These are phyloP conservation scores for Ichneumon xanthorius DNA, from an alignment of 2,888 invertebrate genomes.

Conservation along the genomic window DNA sequence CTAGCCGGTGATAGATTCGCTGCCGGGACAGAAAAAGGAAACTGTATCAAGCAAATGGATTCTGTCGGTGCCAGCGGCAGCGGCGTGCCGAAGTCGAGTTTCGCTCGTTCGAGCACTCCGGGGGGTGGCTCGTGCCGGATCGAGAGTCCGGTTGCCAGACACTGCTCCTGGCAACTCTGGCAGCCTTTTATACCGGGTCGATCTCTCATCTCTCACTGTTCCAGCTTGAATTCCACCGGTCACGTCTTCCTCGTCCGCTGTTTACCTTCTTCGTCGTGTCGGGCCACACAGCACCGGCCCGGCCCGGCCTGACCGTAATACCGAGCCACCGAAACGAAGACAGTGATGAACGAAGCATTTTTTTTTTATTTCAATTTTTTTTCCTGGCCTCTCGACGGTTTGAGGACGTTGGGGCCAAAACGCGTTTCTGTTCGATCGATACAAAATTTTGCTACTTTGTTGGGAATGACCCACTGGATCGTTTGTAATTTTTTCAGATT, in stretches of 20 bases:
- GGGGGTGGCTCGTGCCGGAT: neutral
- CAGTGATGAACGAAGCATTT: conserved; percentile 8
- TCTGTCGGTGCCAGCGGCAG: conserved; percentile 58
- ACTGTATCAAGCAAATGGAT: conserved; percentile 65
- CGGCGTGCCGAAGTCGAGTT: conserved; percentile 25
- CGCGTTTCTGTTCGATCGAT: too few species aligned
- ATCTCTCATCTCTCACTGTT: conserved; percentile 27
- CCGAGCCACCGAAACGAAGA: neutral
- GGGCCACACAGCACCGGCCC: neutral
- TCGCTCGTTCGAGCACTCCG: conserved; percentile 47
- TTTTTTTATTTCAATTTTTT: neutral
- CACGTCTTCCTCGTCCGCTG: conserved; percentile 17
- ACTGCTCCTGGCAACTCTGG: conserved; percentile 40
- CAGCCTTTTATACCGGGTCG: conserved; percentile 54
- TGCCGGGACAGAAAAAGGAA: conserved; percentile 44
- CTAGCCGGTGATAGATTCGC: conserved; percentile 35
- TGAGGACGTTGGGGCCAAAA: too few species aligned
- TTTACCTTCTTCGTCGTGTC: conserved; percentile 27
- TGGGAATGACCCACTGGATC: too few species aligned
- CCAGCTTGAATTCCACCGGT: neutral
- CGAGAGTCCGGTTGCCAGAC: conserved; percentile 50
- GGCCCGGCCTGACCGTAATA: conserved; percentile 20
- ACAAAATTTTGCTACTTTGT: too few species aligned
- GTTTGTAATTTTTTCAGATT: too few species aligned
- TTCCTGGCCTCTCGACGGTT: neutral